These are phyloP conservation scores for Polypedilum pembai DNA, from an alignment of 1,140 invertebrate genomes.

Conservation along the genomic window DNA sequence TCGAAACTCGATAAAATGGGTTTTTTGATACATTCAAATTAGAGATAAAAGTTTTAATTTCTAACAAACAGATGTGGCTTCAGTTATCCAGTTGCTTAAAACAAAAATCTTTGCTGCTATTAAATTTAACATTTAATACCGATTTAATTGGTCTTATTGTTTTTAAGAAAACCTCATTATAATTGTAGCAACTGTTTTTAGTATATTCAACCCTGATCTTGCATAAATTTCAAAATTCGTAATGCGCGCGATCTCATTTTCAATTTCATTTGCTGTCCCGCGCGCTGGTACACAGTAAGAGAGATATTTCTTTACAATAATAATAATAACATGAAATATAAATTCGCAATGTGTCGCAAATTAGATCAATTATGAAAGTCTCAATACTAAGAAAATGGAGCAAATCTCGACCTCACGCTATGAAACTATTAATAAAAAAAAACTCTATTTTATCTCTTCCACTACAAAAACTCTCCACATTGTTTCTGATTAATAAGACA, in stretches of 20 bases:
- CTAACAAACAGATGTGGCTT: too few species aligned
- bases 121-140: too few species aligned
- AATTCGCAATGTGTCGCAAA: neutral
- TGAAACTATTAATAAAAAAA: constrained; percentile 11
- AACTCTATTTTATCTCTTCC: neutral
- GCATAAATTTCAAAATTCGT: neutral
- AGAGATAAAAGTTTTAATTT: too few species aligned
- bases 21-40: too few species aligned
- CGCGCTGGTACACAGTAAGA: neutral
- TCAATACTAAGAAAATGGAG: neutral
- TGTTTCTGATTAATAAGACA: constrained; percentile 6
- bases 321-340: neutral
- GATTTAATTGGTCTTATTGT: too few species aligned
- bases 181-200: too few species aligned
- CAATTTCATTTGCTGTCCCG: neutral
- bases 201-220: neutral
- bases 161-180: too few species aligned
- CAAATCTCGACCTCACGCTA: neutral
- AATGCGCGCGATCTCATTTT: neutral
- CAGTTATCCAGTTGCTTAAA: too few species aligned
- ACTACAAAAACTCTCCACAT: neutral
- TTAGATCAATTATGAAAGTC: constrained; percentile 19
- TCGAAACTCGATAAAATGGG: too few species aligned
- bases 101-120: too few species aligned
- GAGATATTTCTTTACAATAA: neutral